Conservation (phyloP, 1,140 invertebrate genomes). For the Subanguina moxae region DNA sequence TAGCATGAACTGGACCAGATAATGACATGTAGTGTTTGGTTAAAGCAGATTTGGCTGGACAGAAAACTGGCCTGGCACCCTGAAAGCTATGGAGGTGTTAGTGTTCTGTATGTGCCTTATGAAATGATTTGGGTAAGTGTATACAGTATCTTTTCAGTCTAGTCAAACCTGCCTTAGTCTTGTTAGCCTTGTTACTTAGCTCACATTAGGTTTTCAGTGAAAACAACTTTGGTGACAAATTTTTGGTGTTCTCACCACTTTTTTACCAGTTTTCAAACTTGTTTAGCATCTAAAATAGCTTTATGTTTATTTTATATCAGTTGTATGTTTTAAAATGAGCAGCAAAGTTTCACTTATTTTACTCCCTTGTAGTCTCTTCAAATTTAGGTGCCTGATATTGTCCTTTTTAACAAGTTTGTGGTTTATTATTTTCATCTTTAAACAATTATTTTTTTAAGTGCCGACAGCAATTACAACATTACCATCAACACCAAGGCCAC, state of each 20-base stretch:
- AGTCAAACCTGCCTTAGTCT: no score
- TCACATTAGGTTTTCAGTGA: no score
- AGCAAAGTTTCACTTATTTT: no score
- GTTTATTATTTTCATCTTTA: not conserved
- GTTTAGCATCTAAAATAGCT: no score
- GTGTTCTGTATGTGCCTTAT: constrained; percentile 44
- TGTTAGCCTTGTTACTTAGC: no score
- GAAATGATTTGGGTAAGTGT: constrained; percentile 67
- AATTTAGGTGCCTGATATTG: constrained; percentile 34
- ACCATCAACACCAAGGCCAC: constrained; percentile 65
- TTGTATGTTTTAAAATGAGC: no score
- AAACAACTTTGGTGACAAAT: no score
- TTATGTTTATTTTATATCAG: no score
- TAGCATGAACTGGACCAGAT: constrained; percentile 82
- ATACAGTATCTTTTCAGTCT: no score
- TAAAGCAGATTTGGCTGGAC: constrained; percentile 87
- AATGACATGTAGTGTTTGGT: constrained; percentile 88
- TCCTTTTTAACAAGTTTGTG: constrained; percentile 28
- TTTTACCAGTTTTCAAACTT: no score
- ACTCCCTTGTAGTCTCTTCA: no score
- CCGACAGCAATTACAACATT: constrained; percentile 64
- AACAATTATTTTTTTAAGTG: constrained; percentile 35
- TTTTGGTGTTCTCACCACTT: no score
- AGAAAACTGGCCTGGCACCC: constrained; percentile 90
- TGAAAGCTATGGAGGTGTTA: constrained; percentile 44